phyloP scores from a whole-genome alignment of 2,113 vertebrate species.

The Hemicordylus capensis region DNA sequence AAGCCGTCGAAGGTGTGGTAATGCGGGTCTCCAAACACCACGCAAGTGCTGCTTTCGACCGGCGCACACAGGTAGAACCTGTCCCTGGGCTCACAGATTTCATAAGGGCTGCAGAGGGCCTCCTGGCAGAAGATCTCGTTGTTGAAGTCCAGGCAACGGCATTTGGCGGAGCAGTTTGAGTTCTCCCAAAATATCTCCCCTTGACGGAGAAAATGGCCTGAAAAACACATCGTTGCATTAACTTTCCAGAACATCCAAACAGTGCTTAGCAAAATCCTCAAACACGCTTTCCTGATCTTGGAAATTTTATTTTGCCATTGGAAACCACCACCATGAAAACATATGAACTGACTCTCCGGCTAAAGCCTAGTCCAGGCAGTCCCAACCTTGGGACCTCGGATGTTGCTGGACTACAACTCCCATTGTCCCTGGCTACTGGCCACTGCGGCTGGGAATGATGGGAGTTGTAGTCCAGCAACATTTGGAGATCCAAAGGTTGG shows the following conservation, averaged over 20 bases:
- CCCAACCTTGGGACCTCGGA: no score
- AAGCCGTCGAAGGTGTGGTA: slow-evolving; percentile 99
- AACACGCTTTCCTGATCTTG: background rate
- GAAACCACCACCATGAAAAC: accelerated
- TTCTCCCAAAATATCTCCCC: slow-evolving; percentile 96
- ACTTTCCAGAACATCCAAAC: background rate
- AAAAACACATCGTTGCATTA: slow-evolving; percentile 38
- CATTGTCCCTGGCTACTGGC: no score
- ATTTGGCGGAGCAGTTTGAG: slow-evolving; percentile 90
- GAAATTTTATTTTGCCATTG: background rate
- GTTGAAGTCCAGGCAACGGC: slow-evolving; percentile 92
- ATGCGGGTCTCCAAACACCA: slow-evolving; percentile 97
- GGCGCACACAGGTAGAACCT: slow-evolving; percentile 94
- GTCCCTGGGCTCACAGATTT: slow-evolving; percentile 87
- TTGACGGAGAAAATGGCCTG: slow-evolving; percentile 91
- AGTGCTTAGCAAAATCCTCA: no score
- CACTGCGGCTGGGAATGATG: no score
- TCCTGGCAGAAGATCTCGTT: slow-evolving; percentile 93
- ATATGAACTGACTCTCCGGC: accelerated
- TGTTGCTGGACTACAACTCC: no score
- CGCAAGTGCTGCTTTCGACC: slow-evolving; percentile 92
- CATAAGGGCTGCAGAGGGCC: slow-evolving; percentile 86
- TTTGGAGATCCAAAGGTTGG: no score
- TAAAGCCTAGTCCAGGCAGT: background rate
- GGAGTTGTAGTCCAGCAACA: no score